Percentiles rank a stretch among this genome's conserved stretches.
Evolutionary conservation across 2,113 vertebrate species (phyloP).

Genomic region (Gulo gulo): DNA sequence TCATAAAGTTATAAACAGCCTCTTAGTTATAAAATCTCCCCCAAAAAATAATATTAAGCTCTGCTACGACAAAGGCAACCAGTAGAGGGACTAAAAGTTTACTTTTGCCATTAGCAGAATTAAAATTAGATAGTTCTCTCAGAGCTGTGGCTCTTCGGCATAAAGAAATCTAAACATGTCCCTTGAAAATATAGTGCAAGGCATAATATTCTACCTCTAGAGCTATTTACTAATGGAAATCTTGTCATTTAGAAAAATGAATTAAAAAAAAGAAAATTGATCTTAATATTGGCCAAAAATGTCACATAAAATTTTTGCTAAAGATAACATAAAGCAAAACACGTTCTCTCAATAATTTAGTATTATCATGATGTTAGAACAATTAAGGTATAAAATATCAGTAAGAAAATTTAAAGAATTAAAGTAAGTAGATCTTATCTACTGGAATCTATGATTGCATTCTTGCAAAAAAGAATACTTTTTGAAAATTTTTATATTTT

Average conservation of each 20-base stretch:
- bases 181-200: background rate
- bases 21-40: background rate
- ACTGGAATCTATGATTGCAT: background rate
- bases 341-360: background rate
- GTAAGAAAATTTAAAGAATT: background rate
- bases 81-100: constrained; percentile 81
- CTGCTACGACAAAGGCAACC: constrained; percentile 70
- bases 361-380: background rate
- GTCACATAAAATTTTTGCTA: background rate
- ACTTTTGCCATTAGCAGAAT: constrained; percentile 47
- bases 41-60: background rate
- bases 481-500: background rate
- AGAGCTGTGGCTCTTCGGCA: background rate
- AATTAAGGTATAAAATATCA: constrained; percentile 38
- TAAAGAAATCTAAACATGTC: background rate
- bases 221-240: background rate
- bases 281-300: background rate
- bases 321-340: constrained; percentile 4
- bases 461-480: background rate
- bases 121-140: background rate
- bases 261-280: background rate
- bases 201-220: background rate
- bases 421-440: background rate
- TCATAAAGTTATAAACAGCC: background rate
- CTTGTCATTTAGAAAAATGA: background rate